Evolutionary conservation across 2,888 invertebrate species (phyloP), one percentile per base, ranked within the genome.

Genomic region (Apotomis betuletana): DNA sequence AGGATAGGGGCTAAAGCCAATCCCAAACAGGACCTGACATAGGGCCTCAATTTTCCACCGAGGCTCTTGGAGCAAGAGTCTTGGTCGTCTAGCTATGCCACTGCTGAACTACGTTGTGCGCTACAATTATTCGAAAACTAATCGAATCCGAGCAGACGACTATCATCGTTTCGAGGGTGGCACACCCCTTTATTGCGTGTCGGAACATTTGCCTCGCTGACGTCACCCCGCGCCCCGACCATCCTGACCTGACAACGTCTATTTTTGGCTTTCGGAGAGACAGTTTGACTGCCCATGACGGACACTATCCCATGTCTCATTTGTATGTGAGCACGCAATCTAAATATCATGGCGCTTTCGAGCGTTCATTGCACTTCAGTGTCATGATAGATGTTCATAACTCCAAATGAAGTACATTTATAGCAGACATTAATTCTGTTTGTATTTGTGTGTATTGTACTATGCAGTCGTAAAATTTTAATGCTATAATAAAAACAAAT

Each of bases 201-300:
- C 74, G 78, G 79, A 77, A 76, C 81, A 79, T 82, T 83, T 78
- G 79, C 74, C 77, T 74, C 76, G 75, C 75, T 89, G 88, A 89
- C 88, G 90, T 89, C 89, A 90, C 61, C 36, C 82, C 90, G 83
- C 89, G 83, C 90, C 90, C 85, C 74, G 58, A 67, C 55, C 60
- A 36, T 61, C 58, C 61, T 67, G 67, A 72, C 75, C 51, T 74
- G 75, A 68, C 70, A 57, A 71, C 71, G 58, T 72, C 70, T 76
- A 76, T 76, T 76, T 75, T 75, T n/a, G 67, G 70, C 38, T 9
- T 62, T 72, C 61, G 51, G 74, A 73, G 70, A 61, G 75, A 74
- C 74, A 75, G 59, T 67, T 67, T 68, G 60, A 74, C 65, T 68
- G 52, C 57, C 67, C 71, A 27, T 67, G 72, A 63, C 58, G 51